Percentiles rank a stretch among this genome's conserved stretches.
These are phyloP conservation scores for Pangasius sanitwongsei DNA, from an alignment of 2,797 vertebrate genomes.

Conservation along the genomic window DNA sequence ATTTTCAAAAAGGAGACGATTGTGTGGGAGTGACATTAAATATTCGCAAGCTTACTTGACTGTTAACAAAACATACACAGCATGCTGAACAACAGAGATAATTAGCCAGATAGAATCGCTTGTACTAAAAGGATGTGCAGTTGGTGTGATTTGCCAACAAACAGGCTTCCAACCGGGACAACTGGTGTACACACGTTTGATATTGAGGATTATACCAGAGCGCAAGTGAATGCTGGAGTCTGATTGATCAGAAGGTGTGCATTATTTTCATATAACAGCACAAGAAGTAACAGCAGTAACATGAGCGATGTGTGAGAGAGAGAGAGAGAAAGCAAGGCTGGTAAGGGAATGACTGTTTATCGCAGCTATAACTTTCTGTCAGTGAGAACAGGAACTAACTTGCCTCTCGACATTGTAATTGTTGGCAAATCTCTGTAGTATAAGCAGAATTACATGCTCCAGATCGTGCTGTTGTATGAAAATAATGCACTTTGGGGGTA, in stretches of 20 bases:
- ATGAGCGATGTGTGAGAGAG: not conserved
- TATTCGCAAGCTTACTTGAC: slow-evolving; percentile 46
- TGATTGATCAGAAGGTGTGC: not conserved
- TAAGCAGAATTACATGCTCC: not conserved
- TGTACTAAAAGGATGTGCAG: slow-evolving; percentile 21
- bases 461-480: not conserved
- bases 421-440: not conserved
- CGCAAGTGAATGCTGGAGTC: not conserved
- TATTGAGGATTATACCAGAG: not conserved
- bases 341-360: not conserved
- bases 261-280: not conserved
- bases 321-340: not conserved
- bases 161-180: slow-evolving; percentile 21
- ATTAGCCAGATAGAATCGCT: slow-evolving; percentile 30
- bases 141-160: slow-evolving; percentile 26
- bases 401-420: not conserved
- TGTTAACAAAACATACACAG: slow-evolving; percentile 42
- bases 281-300: not conserved
- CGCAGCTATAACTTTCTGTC: not conserved
- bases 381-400: not conserved
- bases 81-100: slow-evolving; percentile 39
- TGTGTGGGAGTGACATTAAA: slow-evolving; percentile 35
- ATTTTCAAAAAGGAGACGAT: slow-evolving; percentile 8
- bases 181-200: slow-evolving; percentile 15
- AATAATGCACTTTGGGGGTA: not conserved